These are phyloP conservation scores for Phalacrocorax brasilianus DNA, from an alignment of 2,113 vertebrate species.

Conservation along the genomic window DNA sequence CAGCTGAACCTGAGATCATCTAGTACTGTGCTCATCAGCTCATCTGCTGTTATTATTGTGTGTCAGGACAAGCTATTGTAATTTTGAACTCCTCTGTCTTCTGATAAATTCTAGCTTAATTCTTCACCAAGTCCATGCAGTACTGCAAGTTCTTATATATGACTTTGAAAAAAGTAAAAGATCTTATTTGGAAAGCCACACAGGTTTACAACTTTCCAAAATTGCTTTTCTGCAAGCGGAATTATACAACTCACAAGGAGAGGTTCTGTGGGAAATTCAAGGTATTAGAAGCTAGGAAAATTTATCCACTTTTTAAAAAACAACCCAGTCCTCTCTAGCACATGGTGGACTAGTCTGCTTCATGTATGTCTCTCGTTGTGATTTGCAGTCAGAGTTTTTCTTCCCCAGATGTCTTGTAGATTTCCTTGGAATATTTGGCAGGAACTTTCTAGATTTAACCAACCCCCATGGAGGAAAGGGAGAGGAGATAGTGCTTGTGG, in stretches of 20 bases:
- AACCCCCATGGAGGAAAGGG: background rate
- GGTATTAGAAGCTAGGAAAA: background rate
- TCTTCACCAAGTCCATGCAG: background rate
- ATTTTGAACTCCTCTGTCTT: background rate
- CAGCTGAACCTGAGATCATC: background rate
- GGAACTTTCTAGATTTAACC: background rate
- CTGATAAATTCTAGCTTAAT: background rate
- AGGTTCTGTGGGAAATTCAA: background rate
- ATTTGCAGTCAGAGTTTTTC: background rate
- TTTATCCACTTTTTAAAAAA: background rate
- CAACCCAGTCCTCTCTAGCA: background rate
- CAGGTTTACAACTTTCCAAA: fast-evolving
- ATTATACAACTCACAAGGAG: background rate
- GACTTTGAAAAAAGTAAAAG: background rate
- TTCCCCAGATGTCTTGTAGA: background rate
- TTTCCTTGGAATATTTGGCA: background rate
- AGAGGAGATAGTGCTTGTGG: background rate
- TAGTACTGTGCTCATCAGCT: background rate
- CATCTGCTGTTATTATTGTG: background rate
- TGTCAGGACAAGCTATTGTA: background rate
- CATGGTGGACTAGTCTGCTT: background rate
- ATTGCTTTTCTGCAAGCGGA: background rate
- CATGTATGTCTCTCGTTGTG: fast-evolving
- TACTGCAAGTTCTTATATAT: background rate
- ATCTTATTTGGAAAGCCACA: background rate